These are phyloP conservation scores for Nebria salina DNA, from an alignment of 2,888 invertebrate genomes.

Conservation along the genomic window DNA sequence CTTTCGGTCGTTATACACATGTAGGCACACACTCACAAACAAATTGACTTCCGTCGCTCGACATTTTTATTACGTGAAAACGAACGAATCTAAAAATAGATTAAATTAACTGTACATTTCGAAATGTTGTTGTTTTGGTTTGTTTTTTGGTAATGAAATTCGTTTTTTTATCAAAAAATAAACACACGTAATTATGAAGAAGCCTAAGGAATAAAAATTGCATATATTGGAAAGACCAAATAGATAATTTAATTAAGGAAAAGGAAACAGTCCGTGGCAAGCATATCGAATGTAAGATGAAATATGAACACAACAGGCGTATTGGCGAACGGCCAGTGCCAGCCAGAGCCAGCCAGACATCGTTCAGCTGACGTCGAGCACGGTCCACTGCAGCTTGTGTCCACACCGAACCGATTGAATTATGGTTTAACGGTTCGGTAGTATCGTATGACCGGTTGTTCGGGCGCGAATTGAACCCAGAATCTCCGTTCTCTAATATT, in stretches of 20 bases:
- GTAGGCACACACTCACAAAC: not conserved
- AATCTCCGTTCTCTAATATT: not conserved
- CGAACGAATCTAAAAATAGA: conserved; percentile 33
- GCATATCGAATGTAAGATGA: not conserved
- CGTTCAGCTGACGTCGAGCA: not conserved
- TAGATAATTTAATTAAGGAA: too few relatives aligned
- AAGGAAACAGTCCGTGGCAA: too few relatives aligned
- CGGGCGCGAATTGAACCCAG: not conserved
- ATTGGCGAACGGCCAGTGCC: not conserved
- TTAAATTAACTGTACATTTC: not conserved
- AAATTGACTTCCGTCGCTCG: conserved; percentile 35
- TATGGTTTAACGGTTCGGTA: not conserved
- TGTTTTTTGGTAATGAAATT: too few relatives aligned
- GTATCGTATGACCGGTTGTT: not conserved
- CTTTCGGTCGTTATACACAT: not conserved
- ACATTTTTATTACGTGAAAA: conserved; percentile 37
- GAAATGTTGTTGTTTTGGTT: not conserved
- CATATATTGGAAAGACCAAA: too few relatives aligned
- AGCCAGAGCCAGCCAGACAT: not conserved
- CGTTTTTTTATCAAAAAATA: too few relatives aligned
- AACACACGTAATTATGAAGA: too few relatives aligned
- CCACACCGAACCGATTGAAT: conserved; percentile 1
- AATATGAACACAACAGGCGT: not conserved
- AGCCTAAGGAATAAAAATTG: too few relatives aligned
- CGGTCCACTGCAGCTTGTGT: not conserved